phyloP scores from a whole-genome alignment of 2,888 invertebrate species.

The Spisula subtruncata region DNA sequence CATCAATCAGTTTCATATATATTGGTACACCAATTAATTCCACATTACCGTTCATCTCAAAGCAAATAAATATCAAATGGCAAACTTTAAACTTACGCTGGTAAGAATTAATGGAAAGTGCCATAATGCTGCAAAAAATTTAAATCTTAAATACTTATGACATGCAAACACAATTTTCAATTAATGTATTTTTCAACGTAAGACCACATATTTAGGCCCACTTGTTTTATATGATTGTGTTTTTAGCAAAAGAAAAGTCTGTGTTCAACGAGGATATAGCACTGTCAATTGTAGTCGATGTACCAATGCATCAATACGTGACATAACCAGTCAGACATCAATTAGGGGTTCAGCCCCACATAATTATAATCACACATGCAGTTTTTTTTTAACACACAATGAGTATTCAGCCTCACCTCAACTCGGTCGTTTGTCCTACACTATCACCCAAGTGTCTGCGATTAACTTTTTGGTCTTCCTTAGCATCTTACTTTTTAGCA shows the following conservation, averaged over 20 bases:
- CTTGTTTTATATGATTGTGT: neutral
- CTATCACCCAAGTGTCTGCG: no score
- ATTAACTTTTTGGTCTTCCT: no score
- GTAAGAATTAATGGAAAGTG: conserved; percentile 46
- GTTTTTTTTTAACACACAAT: no score
- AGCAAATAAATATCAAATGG: conserved; percentile 43
- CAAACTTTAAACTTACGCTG: conserved; percentile 24
- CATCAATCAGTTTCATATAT: neutral
- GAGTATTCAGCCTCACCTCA: no score
- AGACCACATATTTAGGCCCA: neutral
- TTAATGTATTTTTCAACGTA: neutral
- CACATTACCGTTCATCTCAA: conserved; percentile 1
- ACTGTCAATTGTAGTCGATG: no score
- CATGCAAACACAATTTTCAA: conserved; percentile 40
- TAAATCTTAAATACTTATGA: conserved; percentile 31
- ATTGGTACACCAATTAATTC: conserved; percentile 5
- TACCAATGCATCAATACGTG: no score
- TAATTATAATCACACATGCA: no score
- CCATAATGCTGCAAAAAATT: conserved; percentile 34
- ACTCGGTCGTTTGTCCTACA: no score
- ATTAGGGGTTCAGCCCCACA: no score
- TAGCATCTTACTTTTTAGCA: no score
- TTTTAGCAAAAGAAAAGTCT: neutral
- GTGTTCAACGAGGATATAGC: neutral
- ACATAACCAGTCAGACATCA: no score